Evolutionary conservation across 1,140 invertebrate species (phyloP), one percentile per base, ranked within the genome.

Genomic region (Drosophila sulfurigaster): DNA sequence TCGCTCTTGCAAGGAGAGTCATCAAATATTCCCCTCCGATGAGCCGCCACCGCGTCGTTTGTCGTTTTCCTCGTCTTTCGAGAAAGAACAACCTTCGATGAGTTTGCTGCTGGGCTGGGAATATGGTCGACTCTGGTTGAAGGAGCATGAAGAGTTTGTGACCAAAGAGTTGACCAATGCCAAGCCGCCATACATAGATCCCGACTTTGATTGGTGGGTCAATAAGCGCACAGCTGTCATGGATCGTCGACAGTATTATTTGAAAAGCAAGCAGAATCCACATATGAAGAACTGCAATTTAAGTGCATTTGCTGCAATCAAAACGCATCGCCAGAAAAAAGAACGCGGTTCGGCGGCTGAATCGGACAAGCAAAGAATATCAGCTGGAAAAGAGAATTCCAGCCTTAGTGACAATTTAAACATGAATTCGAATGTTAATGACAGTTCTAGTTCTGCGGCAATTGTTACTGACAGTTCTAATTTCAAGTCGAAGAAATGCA

Each of bases 161-260:
- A 5, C 10, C 1, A 49, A 49, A 6, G 43, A 51, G 15, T 5
- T 49, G 0, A 70, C 11, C 0, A 35, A 63, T 7, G 16, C 35
- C 0, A 75, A 71, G 15, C 35, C 59, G 13, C 3, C 28, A 5
- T 75, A 52, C 11, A 64, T 75, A 11, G 68, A 64, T 5, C 59
- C 67, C 0, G 68, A 75, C 38, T 75, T 75, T 2, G 51, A 5
- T 13, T 75, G 73, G 73, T 75, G 73, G 73, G 52, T 71, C 1
- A 71, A 15, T 13, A 75, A 72, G 30, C 68, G 73, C 1, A 20
- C 41, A 7, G 16, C 13, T 3, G 20, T 58, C 5, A 1, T 71
- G 25, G 72, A 75, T 49, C 73, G 68, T 2, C 67, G 73, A 1
- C 45, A 64, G 60, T 64, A 65, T 6, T 75, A 52, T 20, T 5